Evolutionary conservation across 2,888 invertebrate species (phyloP).

Genomic region (Drosophila peninsularis): DNA sequence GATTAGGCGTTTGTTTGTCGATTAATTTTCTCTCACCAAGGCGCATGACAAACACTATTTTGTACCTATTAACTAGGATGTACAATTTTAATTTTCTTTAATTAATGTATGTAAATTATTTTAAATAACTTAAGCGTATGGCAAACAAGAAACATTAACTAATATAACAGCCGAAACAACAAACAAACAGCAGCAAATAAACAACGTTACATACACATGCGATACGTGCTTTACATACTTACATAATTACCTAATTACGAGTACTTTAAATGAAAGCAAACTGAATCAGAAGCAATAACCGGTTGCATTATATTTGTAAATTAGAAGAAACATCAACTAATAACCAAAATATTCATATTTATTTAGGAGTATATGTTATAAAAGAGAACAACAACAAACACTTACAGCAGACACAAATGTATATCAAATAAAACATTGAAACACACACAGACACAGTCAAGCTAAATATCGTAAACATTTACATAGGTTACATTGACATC

Average conservation of each 20-base stretch:
- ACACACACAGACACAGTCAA: not conserved
- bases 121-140: slow-evolving; percentile 44
- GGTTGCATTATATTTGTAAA: slow-evolving; percentile 24
- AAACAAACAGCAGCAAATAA: slow-evolving; percentile 21
- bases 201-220: slow-evolving; percentile 46
- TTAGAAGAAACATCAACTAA: slow-evolving; percentile 20
- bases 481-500: slow-evolving; percentile 10
- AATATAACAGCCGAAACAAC: slow-evolving; percentile 35
- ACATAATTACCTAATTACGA: slow-evolving; percentile 26
- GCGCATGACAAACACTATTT: slow-evolving; percentile 55
- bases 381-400: slow-evolving; percentile 1
- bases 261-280: slow-evolving; percentile 14
- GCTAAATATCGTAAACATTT: slow-evolving; percentile 10
- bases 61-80: slow-evolving; percentile 56
- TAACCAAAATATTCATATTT: slow-evolving; percentile 22
- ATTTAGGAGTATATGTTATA: slow-evolving; percentile 28
- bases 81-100: slow-evolving; percentile 45
- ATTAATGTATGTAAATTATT: slow-evolving; percentile 60
- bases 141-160: slow-evolving; percentile 27
- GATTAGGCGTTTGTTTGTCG: slow-evolving; percentile 46
- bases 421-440: slow-evolving; percentile 40
- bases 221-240: slow-evolving; percentile 63
- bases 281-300: slow-evolving; percentile 26
- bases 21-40: slow-evolving; percentile 23
- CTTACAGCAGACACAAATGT: slow-evolving; percentile 27